phyloP scores from a whole-genome alignment of 1,140 invertebrate species.

The Camponotus floridanus region DNA sequence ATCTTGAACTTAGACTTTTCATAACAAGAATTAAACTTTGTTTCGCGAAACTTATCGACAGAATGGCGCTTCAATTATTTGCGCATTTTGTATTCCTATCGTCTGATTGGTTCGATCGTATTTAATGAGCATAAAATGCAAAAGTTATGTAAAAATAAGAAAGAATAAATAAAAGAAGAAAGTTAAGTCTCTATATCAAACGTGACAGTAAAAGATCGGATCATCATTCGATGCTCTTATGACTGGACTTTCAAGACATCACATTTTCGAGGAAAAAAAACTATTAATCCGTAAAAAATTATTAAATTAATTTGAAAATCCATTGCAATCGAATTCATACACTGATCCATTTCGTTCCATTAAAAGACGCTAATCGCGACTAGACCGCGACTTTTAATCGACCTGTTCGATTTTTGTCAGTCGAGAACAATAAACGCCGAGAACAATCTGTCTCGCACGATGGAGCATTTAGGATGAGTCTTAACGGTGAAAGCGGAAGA shows the following conservation, averaged over 20 bases:
- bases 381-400: constrained; percentile 47
- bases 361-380: constrained; percentile 54
- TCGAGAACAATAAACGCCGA: constrained; percentile 68
- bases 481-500: constrained; percentile 77
- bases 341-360: not conserved
- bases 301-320: not conserved
- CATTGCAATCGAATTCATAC: not conserved
- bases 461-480: constrained; percentile 74
- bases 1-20: constrained; percentile 36
- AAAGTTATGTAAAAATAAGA: not conserved
- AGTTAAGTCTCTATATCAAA: not conserved
- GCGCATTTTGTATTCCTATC: not conserved
- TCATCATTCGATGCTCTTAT: not conserved
- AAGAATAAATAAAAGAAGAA: not conserved
- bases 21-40: not conserved
- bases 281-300: not conserved
- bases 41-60: not conserved
- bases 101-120: not conserved
- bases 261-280: not conserved
- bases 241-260: too few species aligned
- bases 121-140: not conserved
- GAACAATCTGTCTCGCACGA: constrained; percentile 73
- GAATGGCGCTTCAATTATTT: constrained; percentile 16
- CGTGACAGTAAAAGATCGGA: not conserved
- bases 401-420: constrained; percentile 65